phyloP scores from a whole-genome alignment of 2,797 vertebrate species.

The Acrossocheilus fasciatus region DNA sequence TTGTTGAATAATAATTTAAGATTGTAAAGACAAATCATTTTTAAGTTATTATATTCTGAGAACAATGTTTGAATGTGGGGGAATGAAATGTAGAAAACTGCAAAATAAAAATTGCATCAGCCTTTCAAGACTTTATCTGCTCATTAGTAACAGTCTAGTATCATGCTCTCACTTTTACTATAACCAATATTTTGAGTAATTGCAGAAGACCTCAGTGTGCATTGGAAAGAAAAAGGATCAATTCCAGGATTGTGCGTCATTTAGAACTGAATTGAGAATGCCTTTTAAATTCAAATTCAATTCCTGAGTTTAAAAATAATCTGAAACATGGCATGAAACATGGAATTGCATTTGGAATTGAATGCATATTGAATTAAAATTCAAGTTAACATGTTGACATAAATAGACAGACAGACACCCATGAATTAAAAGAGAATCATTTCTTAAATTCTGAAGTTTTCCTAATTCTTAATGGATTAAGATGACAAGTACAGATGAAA shows the following conservation, averaged over 20 bases:
- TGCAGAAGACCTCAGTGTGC: neutral
- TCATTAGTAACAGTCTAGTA: slow-evolving; percentile 1
- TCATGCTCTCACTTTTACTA: neutral
- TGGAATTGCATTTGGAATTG: neutral
- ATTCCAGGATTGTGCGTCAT: neutral
- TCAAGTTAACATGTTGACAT: neutral
- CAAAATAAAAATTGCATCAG: neutral
- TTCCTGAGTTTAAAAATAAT: neutral
- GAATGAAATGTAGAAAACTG: slow-evolving; percentile 6
- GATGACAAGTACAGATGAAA: neutral
- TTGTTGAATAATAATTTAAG: neutral
- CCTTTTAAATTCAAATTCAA: neutral
- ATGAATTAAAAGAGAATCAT: neutral
- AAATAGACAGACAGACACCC: neutral
- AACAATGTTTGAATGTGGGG: slow-evolving; percentile 19
- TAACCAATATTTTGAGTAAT: neutral
- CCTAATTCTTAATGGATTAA: neutral
- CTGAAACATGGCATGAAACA: neutral
- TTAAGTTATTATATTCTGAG: slow-evolving; percentile 59
- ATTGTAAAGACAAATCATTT: neutral
- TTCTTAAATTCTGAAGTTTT: neutral
- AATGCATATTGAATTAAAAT: neutral
- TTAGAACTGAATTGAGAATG: neutral
- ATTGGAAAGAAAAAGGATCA: neutral
- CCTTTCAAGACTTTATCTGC: neutral